A percentile compares a stretch with the other conserved stretches of the same genome.
Evolutionary conservation across 2,888 invertebrate species (phyloP).

Genomic region (Lagria hirta): DNA sequence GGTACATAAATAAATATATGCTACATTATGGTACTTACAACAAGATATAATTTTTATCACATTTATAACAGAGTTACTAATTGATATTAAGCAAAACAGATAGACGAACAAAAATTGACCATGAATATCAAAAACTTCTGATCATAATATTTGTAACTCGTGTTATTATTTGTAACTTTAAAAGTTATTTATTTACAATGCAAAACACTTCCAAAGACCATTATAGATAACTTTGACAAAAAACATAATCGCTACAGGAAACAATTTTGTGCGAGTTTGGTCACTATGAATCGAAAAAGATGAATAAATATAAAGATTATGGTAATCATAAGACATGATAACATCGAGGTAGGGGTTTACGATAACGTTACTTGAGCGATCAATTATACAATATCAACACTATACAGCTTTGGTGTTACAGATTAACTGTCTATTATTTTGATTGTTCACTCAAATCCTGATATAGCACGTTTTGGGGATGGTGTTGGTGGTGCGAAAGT

Average conservation of each 20-base stretch:
- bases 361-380: constrained; percentile 17
- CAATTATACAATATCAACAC: constrained; percentile 9
- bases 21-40: constrained; percentile 15
- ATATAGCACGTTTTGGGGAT: constrained; percentile 36
- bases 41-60: constrained; percentile 12
- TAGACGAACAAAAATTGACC: background rate
- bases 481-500: constrained; percentile 31
- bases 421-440: constrained; percentile 20
- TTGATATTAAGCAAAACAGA: constrained; percentile 2
- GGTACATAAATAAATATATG: constrained; percentile 24
- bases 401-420: constrained; percentile 12
- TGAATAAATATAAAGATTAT: too few relatives aligned
- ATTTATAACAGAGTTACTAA: constrained; percentile 9
- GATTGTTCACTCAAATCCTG: constrained; percentile 41
- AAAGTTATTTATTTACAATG: background rate
- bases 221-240: background rate
- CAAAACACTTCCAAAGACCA: background rate
- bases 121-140: background rate
- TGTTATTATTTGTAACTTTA: background rate
- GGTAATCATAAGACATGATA: background rate
- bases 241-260: background rate
- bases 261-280: background rate
- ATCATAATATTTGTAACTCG: background rate
- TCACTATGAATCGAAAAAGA: too few relatives aligned
- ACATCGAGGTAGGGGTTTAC: constrained; percentile 9